Evolutionary conservation across 2,113 vertebrate genomes (phyloP), one percentile per base, ranked within the genome.

Genomic region (Sula dactylatra): DNA sequence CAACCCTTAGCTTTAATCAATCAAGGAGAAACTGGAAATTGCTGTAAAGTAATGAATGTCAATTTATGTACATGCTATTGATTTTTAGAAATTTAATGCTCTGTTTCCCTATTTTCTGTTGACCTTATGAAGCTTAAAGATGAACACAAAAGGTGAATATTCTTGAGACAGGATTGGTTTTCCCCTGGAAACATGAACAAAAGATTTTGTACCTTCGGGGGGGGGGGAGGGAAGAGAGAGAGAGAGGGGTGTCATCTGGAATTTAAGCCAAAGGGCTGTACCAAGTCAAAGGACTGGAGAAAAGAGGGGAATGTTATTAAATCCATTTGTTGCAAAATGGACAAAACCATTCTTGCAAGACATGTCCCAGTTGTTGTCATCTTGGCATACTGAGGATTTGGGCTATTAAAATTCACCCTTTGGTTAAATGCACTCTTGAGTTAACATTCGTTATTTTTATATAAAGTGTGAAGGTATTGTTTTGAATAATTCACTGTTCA

Each of bases 1-100:
- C 95, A 97, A 97, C 90, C 95, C 90, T 94, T 96, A 74, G 89
- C 93, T 98, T 97, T 96, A 97, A 97, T 98, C 97, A 97, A 96
- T 98, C 97, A 97, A 97, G 91, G 58, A 96, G 90, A 97, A 97
- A 97, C 94, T 96, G 93, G 94, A 97, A 96, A 95, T 92, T 74
- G 14, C 87, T 91, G 84, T 88, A 95, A 97, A 97, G 95, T 91
- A 96, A 97, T 90, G 79, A 97, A 94, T 97, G 95, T 90, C 96
- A 97, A 92, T 97, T 96, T 96, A 95, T 94, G 86, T 94, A 97
- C 88, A 90, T 93, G 90, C 88, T 97, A 83, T 88, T 97, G 96
- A 97, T 96, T 97, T 85, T 96, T 84, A 56, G 91, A 88, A 94
- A 95, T 96, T 93, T 94, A 97, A 98, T 96, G 94, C 89, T 94